phyloP scores from a whole-genome alignment of 37 sponge, comb jelly and placozoan genomes.

The Crambe crambe region DNA sequence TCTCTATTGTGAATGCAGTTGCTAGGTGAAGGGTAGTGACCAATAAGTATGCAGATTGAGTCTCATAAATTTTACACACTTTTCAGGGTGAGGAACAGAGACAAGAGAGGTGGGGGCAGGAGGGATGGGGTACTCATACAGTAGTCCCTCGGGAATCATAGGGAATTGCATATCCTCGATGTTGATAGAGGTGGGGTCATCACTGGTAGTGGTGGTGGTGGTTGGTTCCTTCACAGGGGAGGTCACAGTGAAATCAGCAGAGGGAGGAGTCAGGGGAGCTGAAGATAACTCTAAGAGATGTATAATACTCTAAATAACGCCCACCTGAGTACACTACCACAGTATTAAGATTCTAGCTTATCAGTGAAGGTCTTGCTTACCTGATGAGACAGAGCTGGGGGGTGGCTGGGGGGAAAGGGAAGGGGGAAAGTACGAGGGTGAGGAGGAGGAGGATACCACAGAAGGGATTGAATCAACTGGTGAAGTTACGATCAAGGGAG shows the following conservation, averaged over 20 bases:
- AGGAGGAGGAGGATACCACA: not conserved
- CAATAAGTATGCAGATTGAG: too few species aligned
- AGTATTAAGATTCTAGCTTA: too few species aligned
- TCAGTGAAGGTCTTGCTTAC: too few species aligned
- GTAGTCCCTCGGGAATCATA: not conserved
- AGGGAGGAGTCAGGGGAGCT: not conserved
- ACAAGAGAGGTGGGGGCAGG: slow-evolving; percentile 28
- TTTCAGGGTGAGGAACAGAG: slow-evolving; percentile 15
- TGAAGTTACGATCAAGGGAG: not conserved
- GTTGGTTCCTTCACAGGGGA: not conserved
- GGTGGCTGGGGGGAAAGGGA: not conserved
- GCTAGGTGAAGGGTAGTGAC: too few species aligned
- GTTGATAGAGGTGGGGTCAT: too few species aligned
- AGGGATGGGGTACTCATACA: slow-evolving; percentile 17
- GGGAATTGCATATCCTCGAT: not conserved
- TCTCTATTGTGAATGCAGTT: too few species aligned
- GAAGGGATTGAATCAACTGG: not conserved
- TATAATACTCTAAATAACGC: too few species aligned
- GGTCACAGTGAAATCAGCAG: not conserved
- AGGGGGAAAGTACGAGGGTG: not conserved
- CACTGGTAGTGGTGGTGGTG: not conserved
- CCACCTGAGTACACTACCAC: too few species aligned
- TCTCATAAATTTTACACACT: too few species aligned
- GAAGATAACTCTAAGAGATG: too few species aligned
- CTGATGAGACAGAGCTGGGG: not conserved